phyloP scores from a whole-genome alignment of 1,140 invertebrate species.

The Stratiolaelaps scimitus region DNA sequence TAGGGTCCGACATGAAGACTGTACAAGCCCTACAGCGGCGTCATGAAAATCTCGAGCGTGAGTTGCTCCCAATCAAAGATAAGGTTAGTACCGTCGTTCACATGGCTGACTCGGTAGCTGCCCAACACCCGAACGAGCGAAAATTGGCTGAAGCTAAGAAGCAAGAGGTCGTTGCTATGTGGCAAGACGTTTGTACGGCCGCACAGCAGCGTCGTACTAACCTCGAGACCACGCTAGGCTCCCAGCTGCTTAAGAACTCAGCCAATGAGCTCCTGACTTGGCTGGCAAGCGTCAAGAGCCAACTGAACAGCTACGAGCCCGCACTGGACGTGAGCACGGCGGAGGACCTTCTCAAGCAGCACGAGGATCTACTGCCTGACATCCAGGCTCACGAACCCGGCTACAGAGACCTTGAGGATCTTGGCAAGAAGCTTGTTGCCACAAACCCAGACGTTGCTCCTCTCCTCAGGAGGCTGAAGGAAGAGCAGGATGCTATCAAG shows the following conservation, averaged over 20 bases:
- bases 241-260: slow-evolving; percentile 81
- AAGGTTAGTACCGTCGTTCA: slow-evolving; percentile 68
- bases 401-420: slow-evolving; percentile 49
- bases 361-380: slow-evolving; percentile 77
- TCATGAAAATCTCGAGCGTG: slow-evolving; percentile 76
- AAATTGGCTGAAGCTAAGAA: slow-evolving; percentile 69
- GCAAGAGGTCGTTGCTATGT: slow-evolving; percentile 69
- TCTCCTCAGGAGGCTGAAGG: slow-evolving; percentile 47
- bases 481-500: slow-evolving; percentile 59
- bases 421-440: slow-evolving; percentile 44
- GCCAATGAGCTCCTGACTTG: slow-evolving; percentile 61
- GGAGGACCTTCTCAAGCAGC: slow-evolving; percentile 74
- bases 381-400: slow-evolving; percentile 79
- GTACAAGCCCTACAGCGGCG: slow-evolving; percentile 74
- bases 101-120: slow-evolving; percentile 54
- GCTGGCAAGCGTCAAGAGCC: slow-evolving; percentile 62
- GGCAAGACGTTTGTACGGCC: slow-evolving; percentile 63
- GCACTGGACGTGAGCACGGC: slow-evolving; percentile 78
- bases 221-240: slow-evolving; percentile 80
- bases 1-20: slow-evolving; percentile 72
- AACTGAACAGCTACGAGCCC: slow-evolving; percentile 63
- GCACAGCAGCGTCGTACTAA: slow-evolving; percentile 61
- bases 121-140: slow-evolving; percentile 75
- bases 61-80: slow-evolving; percentile 74
- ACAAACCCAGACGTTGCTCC: slow-evolving; percentile 36